phyloP scores from a whole-genome alignment of 2,113 vertebrate genomes.

The Turnix velox region DNA sequence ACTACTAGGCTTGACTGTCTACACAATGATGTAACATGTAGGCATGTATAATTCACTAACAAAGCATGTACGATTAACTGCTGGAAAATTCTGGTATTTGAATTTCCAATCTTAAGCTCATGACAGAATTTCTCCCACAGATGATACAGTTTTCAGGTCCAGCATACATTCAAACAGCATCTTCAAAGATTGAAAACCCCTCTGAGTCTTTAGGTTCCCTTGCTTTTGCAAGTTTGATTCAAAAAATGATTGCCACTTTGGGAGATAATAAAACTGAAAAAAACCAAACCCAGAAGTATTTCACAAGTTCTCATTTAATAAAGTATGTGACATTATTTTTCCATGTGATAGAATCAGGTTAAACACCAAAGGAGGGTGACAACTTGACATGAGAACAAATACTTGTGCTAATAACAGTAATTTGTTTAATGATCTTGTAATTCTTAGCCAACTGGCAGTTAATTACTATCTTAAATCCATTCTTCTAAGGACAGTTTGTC shows the following conservation, averaged over 20 bases:
- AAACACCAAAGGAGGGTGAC: not conserved
- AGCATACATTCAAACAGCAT: not conserved
- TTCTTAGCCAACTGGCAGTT: not conserved
- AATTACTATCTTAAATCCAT: conserved; percentile 27
- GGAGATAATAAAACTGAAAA: not conserved
- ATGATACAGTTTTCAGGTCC: not conserved
- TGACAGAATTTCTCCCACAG: not conserved
- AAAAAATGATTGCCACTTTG: not conserved
- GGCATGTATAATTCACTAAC: not conserved
- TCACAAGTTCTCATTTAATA: not conserved
- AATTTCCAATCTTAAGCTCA: not conserved
- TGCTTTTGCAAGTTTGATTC: not conserved
- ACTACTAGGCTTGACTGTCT: not conserved
- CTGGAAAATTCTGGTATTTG: not conserved
- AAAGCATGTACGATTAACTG: not conserved
- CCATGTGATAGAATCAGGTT: not conserved
- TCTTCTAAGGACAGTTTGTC: conserved; percentile 9
- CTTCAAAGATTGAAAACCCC: not conserved
- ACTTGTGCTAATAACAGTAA: conserved; percentile 36
- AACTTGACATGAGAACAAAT: not conserved
- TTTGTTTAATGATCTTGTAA: conserved; percentile 39
- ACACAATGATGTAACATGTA: accelerated
- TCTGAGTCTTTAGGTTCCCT: not conserved
- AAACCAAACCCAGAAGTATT: not conserved
- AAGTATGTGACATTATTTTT: not conserved